Evolutionary conservation across 2,888 invertebrate genomes (phyloP).

Genomic region (Brachypterus glaber): DNA sequence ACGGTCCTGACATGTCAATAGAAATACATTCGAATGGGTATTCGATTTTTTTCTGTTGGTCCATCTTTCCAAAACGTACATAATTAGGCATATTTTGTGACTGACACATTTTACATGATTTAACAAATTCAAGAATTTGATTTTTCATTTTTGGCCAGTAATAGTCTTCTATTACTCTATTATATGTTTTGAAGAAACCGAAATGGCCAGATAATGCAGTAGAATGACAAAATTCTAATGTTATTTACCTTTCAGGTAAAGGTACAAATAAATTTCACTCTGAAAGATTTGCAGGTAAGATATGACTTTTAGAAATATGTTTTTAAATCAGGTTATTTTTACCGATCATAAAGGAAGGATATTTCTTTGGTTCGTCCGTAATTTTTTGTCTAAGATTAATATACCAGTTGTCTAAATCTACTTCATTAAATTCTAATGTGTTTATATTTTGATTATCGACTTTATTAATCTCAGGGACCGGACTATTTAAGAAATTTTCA

Average conservation of each 20-base stretch:
- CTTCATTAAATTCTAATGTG: too few relatives aligned
- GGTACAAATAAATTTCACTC: too few relatives aligned
- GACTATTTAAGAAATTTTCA: too few relatives aligned
- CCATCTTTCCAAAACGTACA: slow-evolving; percentile 1
- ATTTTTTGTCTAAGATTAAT: too few relatives aligned
- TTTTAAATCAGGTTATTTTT: too few relatives aligned
- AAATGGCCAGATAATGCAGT: slow-evolving; percentile 5
- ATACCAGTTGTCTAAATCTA: too few relatives aligned
- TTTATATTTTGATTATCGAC: too few relatives aligned
- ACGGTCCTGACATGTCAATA: slow-evolving; percentile 6
- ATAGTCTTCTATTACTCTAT: neutral
- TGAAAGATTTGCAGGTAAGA: too few relatives aligned
- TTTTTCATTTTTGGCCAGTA: slow-evolving; percentile 8
- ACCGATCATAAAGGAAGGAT: too few relatives aligned
- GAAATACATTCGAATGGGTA: slow-evolving; percentile 6
- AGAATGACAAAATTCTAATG: neutral
- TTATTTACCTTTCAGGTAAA: slow-evolving; percentile 2
- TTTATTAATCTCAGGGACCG: too few relatives aligned
- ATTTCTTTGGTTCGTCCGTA: too few relatives aligned
- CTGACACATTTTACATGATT: slow-evolving; percentile 9
- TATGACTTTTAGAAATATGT: too few relatives aligned
- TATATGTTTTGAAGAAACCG: slow-evolving; percentile 8
- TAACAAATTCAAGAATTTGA: slow-evolving; percentile 1
- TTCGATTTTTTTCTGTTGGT: slow-evolving; percentile 5
- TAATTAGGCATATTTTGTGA: slow-evolving; percentile 4